These are phyloP conservation scores for Sigmodon hispidus DNA, from an alignment of 2,113 vertebrate genomes.

Conservation along the genomic window DNA sequence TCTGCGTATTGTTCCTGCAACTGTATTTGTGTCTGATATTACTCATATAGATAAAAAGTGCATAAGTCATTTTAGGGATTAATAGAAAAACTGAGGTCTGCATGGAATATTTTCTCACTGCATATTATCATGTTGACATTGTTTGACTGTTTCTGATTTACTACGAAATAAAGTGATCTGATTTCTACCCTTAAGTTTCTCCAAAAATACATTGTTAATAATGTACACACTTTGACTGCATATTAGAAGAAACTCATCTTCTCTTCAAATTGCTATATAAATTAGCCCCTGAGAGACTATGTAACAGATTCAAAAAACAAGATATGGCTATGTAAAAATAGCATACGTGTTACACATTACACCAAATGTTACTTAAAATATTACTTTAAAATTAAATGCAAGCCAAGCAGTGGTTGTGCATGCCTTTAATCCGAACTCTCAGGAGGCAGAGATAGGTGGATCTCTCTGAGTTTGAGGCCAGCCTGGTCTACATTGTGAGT, in stretches of 20 bases:
- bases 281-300: conserved; percentile 59
- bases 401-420: background rate
- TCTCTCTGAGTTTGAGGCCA: background rate
- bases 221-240: conserved; percentile 72
- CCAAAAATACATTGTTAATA: conserved; percentile 73
- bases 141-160: conserved; percentile 79
- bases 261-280: conserved; percentile 60
- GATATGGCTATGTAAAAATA: conserved; percentile 25
- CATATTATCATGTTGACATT: conserved; percentile 79
- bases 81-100: conserved; percentile 82
- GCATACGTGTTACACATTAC: conserved; percentile 12
- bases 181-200: conserved; percentile 80
- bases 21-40: conserved; percentile 75
- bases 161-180: conserved; percentile 79
- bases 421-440: background rate
- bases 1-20: conserved; percentile 74
- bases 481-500: background rate
- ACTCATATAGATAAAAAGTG: conserved; percentile 83
- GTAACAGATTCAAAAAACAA: conserved; percentile 55
- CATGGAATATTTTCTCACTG: conserved; percentile 83
- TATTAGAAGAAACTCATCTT: conserved; percentile 65
- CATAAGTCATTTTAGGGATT: conserved; percentile 80
- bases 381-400: conserved; percentile 65
- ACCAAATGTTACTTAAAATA: conserved; percentile 60
- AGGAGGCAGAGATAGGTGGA: background rate